phyloP scores from a whole-genome alignment of 2,113 vertebrate genomes.

The Vidua macroura region DNA sequence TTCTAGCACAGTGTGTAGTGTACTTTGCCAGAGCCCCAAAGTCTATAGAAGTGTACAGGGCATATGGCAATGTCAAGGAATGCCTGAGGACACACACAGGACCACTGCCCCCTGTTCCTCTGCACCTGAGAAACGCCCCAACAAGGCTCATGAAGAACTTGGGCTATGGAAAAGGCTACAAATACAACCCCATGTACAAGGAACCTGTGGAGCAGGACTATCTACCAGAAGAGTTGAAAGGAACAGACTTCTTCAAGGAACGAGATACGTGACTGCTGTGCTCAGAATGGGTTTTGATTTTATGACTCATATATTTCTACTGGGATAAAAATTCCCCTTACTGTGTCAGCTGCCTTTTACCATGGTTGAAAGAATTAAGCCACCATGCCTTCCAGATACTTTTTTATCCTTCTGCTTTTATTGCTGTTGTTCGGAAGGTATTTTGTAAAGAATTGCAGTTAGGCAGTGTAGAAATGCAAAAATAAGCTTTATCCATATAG shows the following conservation, averaged over 20 bases:
- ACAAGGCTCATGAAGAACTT: constrained; percentile 91
- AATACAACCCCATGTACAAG: constrained; percentile 87
- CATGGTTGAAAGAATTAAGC: not conserved
- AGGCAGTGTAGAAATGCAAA: not conserved
- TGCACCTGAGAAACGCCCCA: constrained; percentile 92
- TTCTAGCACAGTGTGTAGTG: constrained; percentile 91
- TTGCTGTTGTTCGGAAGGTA: not conserved
- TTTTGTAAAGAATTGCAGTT: not conserved
- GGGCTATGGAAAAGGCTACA: constrained; percentile 91
- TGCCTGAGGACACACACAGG: constrained; percentile 88
- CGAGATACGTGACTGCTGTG: not conserved
- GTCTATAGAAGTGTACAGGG: constrained; percentile 87
- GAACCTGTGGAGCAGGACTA: constrained; percentile 87
- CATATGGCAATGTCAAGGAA: constrained; percentile 87
- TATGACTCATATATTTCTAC: not conserved
- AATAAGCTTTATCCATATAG: not conserved
- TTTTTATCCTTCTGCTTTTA: not conserved
- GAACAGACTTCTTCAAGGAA: constrained; percentile 81
- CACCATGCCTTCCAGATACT: not conserved
- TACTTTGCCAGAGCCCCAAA: constrained; percentile 92
- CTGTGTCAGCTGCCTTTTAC: not conserved
- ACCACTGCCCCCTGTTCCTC: constrained; percentile 88
- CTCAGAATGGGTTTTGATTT: not conserved
- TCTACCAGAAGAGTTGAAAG: constrained; percentile 84
- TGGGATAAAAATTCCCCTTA: not conserved